Conservation (phyloP, 2,888 invertebrate genomes). For the Lissocephala sabroskyi region DNA sequence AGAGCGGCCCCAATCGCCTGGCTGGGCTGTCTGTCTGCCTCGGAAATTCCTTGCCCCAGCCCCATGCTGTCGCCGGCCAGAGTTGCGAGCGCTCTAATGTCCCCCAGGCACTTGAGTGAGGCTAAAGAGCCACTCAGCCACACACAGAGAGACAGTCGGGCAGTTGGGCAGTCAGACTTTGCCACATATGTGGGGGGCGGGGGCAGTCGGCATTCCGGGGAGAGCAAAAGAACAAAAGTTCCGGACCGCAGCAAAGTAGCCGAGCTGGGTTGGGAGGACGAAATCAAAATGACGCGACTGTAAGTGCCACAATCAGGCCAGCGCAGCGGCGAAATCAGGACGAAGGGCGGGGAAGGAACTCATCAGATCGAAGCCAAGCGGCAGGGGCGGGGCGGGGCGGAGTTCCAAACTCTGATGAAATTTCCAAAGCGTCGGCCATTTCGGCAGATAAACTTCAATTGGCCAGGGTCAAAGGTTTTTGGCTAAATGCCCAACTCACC, state of each 20-base stretch:
- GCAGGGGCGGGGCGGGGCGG: conserved; percentile 2
- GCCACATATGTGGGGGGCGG: not conserved
- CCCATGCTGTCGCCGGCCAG: conserved; percentile 2
- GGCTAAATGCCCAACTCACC: not conserved
- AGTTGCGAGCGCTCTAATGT: conserved; percentile 1
- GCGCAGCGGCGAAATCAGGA: conserved; percentile 24
- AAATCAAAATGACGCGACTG: conserved; percentile 24
- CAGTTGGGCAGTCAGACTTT: too few relatives aligned
- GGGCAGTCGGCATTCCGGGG: too few relatives aligned
- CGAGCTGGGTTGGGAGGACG: conserved; percentile 1
- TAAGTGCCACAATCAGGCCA: conserved; percentile 37
- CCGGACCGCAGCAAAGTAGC: too few relatives aligned
- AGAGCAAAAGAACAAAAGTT: not conserved
- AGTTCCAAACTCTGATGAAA: conserved; percentile 24
- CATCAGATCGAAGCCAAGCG: conserved; percentile 32
- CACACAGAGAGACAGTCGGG: conserved; percentile 16
- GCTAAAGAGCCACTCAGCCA: conserved; percentile 44
- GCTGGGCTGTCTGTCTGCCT: too few relatives aligned
- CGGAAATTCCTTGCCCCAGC: not conserved
- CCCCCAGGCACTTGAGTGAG: conserved; percentile 26
- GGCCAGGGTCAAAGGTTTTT: not conserved
- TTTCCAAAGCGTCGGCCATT: conserved; percentile 37
- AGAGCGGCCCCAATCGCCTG: not conserved
- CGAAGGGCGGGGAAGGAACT: conserved; percentile 7
- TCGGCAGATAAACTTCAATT: too few relatives aligned